Conservation (phyloP, 2,797 vertebrate species). For the Enteromius radiatus region DNA sequence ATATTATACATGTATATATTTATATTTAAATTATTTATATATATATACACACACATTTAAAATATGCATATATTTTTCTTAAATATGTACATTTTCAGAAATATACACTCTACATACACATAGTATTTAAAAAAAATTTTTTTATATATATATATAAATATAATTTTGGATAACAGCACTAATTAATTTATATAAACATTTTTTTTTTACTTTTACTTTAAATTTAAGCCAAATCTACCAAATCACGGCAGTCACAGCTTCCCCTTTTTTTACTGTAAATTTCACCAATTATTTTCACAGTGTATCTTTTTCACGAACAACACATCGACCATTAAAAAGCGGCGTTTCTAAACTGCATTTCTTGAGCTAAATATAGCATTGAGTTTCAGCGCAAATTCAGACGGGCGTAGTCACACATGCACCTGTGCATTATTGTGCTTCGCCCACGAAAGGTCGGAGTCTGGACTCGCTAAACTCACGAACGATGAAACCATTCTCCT, state of each 20-base stretch:
- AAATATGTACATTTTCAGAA: no score
- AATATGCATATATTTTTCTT: no score
- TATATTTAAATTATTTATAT: no score
- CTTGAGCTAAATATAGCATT: conserved; percentile 10
- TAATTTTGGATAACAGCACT: no score
- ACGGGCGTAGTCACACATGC: background rate
- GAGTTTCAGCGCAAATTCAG: background rate
- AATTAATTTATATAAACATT: background rate
- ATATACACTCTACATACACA: no score
- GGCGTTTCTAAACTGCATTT: background rate
- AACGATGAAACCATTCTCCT: conserved; percentile 43
- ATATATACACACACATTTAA: no score
- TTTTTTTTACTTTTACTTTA: background rate
- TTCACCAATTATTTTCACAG: background rate
- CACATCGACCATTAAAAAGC: background rate
- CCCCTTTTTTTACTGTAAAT: background rate
- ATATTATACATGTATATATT: no score
- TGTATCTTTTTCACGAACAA: background rate
- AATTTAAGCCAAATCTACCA: background rate
- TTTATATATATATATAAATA: no score
- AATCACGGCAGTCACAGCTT: background rate
- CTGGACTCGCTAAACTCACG: background rate
- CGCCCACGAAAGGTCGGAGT: conserved; percentile 30
- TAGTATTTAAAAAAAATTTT: no score
- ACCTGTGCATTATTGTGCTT: background rate